phyloP scores from a whole-genome alignment of 2,888 invertebrate genomes.

The Pollenia amentaria region DNA sequence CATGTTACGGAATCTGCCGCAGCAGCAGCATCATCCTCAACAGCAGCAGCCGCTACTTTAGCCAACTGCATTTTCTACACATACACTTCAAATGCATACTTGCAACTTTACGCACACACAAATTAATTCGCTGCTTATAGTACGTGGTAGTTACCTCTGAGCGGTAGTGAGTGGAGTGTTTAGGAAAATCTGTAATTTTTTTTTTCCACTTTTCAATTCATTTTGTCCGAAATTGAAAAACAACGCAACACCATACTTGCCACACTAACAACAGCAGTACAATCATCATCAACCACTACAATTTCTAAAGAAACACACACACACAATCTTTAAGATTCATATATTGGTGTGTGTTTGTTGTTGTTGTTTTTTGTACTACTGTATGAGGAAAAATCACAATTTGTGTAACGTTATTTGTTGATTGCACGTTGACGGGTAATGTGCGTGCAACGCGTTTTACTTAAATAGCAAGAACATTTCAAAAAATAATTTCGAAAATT shows the following conservation, averaged over 20 bases:
- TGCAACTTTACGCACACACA: constrained; percentile 49
- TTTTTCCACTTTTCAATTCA: constrained; percentile 50
- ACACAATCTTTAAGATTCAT: constrained; percentile 33
- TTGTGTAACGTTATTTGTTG: constrained; percentile 81
- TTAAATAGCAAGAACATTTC: constrained; percentile 55
- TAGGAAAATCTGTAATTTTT: constrained; percentile 62
- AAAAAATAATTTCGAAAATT: constrained; percentile 47
- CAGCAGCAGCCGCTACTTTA: constrained; percentile 42
- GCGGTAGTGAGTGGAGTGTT: constrained; percentile 60
- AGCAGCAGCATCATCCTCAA: constrained; percentile 24
- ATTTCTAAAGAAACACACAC: constrained; percentile 60
- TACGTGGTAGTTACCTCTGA: constrained; percentile 48
- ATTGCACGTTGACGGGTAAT: constrained; percentile 82
- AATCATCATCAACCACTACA: constrained; percentile 65
- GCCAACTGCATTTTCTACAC: constrained; percentile 61
- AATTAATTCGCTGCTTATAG: neutral
- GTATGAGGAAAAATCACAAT: constrained; percentile 71
- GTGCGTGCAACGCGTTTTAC: constrained; percentile 78
- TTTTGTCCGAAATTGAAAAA: constrained; percentile 65
- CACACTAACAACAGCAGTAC: constrained; percentile 70
- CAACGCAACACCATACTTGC: constrained; percentile 61
- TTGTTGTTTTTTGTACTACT: constrained; percentile 55
- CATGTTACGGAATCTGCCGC: constrained; percentile 37
- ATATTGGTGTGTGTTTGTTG: constrained; percentile 30
- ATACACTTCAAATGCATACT: constrained; percentile 13